phyloP scores from a whole-genome alignment of 2,113 vertebrate species.

The Trogon surrucura region DNA sequence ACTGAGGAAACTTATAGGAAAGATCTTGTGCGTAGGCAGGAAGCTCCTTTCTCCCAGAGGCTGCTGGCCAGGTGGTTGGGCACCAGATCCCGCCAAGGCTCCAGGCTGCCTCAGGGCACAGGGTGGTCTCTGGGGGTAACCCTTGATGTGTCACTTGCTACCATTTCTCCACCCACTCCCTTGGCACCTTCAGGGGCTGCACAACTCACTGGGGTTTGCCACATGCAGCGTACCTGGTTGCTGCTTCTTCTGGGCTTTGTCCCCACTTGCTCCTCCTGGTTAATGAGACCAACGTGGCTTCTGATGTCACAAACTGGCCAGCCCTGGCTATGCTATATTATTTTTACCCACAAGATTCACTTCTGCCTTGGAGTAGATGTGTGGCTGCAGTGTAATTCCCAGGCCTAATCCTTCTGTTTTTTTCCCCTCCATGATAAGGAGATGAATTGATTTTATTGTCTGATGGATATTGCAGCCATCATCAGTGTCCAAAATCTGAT shows the following conservation, averaged over 20 bases:
- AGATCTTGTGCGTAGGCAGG: not conserved
- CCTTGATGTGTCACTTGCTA: not conserved
- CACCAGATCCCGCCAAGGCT: not conserved
- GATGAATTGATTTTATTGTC: not conserved
- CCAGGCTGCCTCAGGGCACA: rapidly evolving
- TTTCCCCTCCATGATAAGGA: not conserved
- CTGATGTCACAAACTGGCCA: not conserved
- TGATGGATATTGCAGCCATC: not conserved
- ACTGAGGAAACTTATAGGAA: not conserved
- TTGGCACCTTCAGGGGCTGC: not conserved
- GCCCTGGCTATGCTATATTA: not conserved
- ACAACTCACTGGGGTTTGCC: rapidly evolving
- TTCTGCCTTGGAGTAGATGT: not conserved
- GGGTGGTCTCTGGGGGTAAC: not conserved
- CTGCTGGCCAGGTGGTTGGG: not conserved
- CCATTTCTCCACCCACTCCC: rapidly evolving
- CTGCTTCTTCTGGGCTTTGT: not conserved
- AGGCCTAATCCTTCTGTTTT: not conserved
- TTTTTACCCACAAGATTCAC: not conserved
- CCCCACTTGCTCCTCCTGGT: not conserved
- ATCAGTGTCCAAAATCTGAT: not conserved
- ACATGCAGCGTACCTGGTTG: not conserved
- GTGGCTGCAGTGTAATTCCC: not conserved
- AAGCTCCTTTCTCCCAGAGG: not conserved
- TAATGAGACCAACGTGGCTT: not conserved